Evolutionary conservation across 2,113 vertebrate genomes (phyloP), one percentile per base, ranked within the genome.

Genomic region (Henicopernis longicauda): DNA sequence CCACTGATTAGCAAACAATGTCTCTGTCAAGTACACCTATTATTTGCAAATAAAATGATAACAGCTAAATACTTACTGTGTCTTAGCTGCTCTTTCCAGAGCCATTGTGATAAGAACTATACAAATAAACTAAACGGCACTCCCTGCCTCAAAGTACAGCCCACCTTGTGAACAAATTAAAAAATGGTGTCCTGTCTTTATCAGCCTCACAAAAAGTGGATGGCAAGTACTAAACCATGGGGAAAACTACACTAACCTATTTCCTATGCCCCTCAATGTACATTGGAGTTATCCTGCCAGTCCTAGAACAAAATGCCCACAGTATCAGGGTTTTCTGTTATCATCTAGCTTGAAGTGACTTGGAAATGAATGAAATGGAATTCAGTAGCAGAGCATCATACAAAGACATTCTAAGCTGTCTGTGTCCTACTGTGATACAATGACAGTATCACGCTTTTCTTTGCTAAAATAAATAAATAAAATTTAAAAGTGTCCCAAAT

Each of bases 21-120:
- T 55, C 54, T 62, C 82, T 76, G 54, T 82, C 89, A 78, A 89
- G 61, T 84, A 91, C 73, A 79, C 13, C 36, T 66, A 70, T 89
- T 87, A 94, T 92, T 85, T 77, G 78, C 81, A 90, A 93, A 79
- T 76, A 58, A 87, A 93, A 72, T 36, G 44, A 22, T 87, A 95
- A 80, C 18, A 27, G 45, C n/a, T 84, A 70, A 89, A 82, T 54
- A 87, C 54, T 57, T 63, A 44, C 16, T 59, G n/a, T 79, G 78
- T 72, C 69, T 79, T 44, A 85, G 73, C 45, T 80, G 65, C 57
- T 78, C 69, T 67, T 89, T 78, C 32, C 59, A 92, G 55, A 31
- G 54, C 65, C 80, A 45, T 3, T 76, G 45, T 85, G 70, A 72
- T 86, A 89, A 91, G 54, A 92, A 79, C 49, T 70, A 45, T 70